Conservation (phyloP, 2,888 invertebrate species). For the Anoncus sp. region DNA sequence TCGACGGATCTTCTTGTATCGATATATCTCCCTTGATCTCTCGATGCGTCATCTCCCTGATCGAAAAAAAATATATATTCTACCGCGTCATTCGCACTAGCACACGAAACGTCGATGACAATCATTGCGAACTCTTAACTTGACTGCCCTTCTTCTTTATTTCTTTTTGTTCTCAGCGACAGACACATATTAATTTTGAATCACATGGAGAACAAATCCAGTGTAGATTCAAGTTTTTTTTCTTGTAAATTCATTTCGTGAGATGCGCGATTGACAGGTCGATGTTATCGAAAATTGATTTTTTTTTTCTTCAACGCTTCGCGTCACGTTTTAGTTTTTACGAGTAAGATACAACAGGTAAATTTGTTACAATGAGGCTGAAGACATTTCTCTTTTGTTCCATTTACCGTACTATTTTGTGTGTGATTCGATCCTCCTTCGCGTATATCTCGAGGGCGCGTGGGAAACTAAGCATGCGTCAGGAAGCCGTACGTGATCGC, state of each 20-base stretch:
- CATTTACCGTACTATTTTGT: constrained; percentile 34
- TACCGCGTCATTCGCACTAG: constrained; percentile 49
- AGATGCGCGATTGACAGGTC: constrained; percentile 28
- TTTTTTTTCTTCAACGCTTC: constrained; percentile 11
- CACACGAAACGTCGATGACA: constrained; percentile 54
- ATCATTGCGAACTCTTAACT: constrained; percentile 31
- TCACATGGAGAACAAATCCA: background rate
- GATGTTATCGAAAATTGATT: constrained; percentile 41
- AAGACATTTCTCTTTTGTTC: constrained; percentile 39
- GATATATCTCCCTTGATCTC: constrained; percentile 54
- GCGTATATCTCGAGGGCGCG: constrained; percentile 64
- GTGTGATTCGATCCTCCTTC: constrained; percentile 32
- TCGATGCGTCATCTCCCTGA: constrained; percentile 47
- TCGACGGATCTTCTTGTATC: constrained; percentile 36
- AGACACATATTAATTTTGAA: constrained; percentile 35
- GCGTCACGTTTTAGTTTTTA: constrained; percentile 29
- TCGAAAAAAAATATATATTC: constrained; percentile 41
- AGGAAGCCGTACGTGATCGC: constrained; percentile 75
- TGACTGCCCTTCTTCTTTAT: constrained; percentile 26
- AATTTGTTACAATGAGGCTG: constrained; percentile 22
- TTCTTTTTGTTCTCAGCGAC: constrained; percentile 32
- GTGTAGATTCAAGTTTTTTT: constrained; percentile 36
- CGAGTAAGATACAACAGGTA: constrained; percentile 35
- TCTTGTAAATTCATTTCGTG: constrained; percentile 6
- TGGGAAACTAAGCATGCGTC: constrained; percentile 75